phyloP scores from a whole-genome alignment of 2,113 vertebrate genomes.

The Cyphomyrus discorhynchus region DNA sequence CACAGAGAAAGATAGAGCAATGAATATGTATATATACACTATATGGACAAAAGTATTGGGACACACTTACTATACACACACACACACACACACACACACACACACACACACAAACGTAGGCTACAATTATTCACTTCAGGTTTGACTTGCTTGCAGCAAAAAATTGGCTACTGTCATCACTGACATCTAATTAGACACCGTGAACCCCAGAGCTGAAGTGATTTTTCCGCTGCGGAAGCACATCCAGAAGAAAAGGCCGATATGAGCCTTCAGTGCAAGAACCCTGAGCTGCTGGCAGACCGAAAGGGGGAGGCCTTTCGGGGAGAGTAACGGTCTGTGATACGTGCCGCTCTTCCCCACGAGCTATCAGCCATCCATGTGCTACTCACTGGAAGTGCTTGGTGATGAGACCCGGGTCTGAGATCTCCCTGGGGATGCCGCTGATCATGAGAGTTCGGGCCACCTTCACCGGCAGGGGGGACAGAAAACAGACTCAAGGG shows the following conservation, averaged over 20 bases:
- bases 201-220: background rate
- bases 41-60: background rate
- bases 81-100: too few relatives aligned
- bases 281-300: background rate
- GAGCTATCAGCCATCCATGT: background rate
- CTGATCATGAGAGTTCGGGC: slow-evolving; percentile 89
- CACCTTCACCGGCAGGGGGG: slow-evolving; percentile 54
- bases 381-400: slow-evolving; percentile 91
- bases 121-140: background rate
- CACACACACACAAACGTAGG: too few relatives aligned
- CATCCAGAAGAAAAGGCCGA: background rate
- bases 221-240: background rate
- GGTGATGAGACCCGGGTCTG: slow-evolving; percentile 80
- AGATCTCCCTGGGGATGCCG: slow-evolving; percentile 79
- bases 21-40: background rate
- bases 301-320: background rate
- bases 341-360: background rate
- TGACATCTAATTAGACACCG: background rate
- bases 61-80: background rate
- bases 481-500: background rate
- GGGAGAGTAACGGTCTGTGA: background rate
- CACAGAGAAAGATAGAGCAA: background rate
- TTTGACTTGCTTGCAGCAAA: background rate
- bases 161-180: background rate
- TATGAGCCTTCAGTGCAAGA: background rate